Evolutionary conservation across 2,797 vertebrate genomes (phyloP).

Genomic region (Australoheros facetus): DNA sequence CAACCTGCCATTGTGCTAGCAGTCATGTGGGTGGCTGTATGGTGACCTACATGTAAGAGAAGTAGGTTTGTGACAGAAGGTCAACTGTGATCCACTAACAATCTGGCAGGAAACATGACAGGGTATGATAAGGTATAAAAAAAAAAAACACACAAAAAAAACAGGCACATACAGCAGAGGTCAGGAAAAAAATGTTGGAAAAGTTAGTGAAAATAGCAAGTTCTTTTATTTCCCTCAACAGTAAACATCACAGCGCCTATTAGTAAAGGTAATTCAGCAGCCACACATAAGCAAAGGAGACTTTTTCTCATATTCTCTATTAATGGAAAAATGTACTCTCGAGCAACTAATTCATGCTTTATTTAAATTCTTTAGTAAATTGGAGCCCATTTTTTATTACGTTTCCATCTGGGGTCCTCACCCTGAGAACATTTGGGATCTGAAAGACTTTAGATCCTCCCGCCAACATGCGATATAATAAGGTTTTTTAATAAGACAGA

Average conservation of each 20-base stretch:
- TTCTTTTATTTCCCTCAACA: slow-evolving; percentile 2
- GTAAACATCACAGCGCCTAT: neutral
- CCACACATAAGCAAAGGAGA: neutral
- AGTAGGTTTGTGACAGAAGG: slow-evolving; percentile 22
- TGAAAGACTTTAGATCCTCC: slow-evolving; percentile 11
- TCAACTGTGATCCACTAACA: slow-evolving; percentile 36
- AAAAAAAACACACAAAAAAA: neutral
- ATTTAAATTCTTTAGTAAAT: slow-evolving; percentile 4
- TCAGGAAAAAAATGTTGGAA: neutral
- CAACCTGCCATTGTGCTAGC: neutral
- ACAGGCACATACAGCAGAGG: neutral
- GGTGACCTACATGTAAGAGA: slow-evolving; percentile 22
- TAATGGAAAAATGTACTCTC: neutral
- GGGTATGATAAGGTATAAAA: slow-evolving; percentile 12
- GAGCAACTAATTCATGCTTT: neutral
- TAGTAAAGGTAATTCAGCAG: neutral
- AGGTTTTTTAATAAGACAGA: slow-evolving; percentile 35
- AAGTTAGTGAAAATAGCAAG: neutral
- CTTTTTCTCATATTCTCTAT: neutral
- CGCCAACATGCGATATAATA: slow-evolving; percentile 41
- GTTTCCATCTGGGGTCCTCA: slow-evolving; percentile 30
- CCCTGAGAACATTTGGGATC: slow-evolving; percentile 4
- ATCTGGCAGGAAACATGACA: slow-evolving; percentile 37
- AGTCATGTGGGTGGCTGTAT: neutral
- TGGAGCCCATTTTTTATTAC: neutral